Base-by-base conservation (phyloP, 1,140 invertebrate species). In the Drosophila nebulosa region DNA sequence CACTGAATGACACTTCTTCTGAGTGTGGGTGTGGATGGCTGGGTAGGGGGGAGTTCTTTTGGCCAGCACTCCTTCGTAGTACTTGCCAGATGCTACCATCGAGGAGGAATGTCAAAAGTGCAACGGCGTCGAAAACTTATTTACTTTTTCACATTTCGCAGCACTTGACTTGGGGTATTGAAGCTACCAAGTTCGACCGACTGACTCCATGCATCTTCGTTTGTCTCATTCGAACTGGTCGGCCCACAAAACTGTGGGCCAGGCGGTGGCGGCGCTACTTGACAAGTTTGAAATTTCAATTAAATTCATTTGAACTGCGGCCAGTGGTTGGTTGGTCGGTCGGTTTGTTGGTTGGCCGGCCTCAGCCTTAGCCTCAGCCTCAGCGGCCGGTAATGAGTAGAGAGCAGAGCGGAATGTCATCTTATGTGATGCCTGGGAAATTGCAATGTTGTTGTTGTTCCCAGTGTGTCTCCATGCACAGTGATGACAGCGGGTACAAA, bases 251-350 rank as follows among this genome's bases (percentile, higher is more conserved):
- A 14, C 22, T 46, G 16, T 46, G 35, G 52, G 46, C 57, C 42
- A n/a, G n/a, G n/a, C n/a, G n/a, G n/a, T n/a, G 24, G 36, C 53
- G 74, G 52, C 51, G 65, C 74, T 68, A 63, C 83, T 88, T 88
- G 83, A 88, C 83, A 88, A 88, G 78, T 88, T 88, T 88, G 83
- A 88, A 88, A 88, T 88, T 88, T 88, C 83, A 83, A 88, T 88
- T 88, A 88, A 88, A 88, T 83, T 83, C 83, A 88, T 88, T 86
- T 86, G 83, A 86, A 86, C 83, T 86, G 83, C 78, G 83, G 83
- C 78, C 68, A 55, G 70, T 65, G 30, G 10, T 62, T 66, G 67
- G 60, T 60, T 51, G 18, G 39, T 46, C 21, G 39, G 39, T 2
- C 39, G 39, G 39, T 46, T 46, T 46, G 16, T 21, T n/a, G 39